Conservation (phyloP, 2,888 invertebrate genomes). For the Polylopha cassiicola region DNA sequence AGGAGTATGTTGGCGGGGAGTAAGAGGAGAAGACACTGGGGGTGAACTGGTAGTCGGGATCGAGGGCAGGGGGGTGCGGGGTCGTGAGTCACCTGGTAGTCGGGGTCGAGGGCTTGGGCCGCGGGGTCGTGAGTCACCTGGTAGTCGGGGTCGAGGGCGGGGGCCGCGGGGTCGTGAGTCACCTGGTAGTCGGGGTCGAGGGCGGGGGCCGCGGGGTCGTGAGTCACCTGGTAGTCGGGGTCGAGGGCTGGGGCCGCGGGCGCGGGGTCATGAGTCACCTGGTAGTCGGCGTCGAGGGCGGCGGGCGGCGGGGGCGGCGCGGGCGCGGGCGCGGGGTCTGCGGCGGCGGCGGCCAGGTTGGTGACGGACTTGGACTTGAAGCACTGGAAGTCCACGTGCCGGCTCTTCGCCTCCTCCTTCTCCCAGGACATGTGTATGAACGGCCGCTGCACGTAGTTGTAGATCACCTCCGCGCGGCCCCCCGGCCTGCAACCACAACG, state of each 20-base stretch:
- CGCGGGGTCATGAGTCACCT: constrained; percentile 34
- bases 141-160: too few species aligned
- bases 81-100: too few species aligned
- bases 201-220: too few species aligned
- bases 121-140: too few species aligned
- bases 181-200: too few species aligned
- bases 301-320: constrained; percentile 28
- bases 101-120: too few species aligned
- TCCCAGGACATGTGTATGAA: constrained; percentile 99
- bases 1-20: too few species aligned
- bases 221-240: constrained; percentile 24
- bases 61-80: too few species aligned
- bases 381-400: constrained; percentile 99
- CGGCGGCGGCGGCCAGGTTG: constrained; percentile 96
- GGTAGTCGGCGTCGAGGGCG: constrained; percentile 27
- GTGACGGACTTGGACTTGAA: constrained; percentile 98
- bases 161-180: too few species aligned
- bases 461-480: constrained; percentile 96
- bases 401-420: constrained; percentile 98
- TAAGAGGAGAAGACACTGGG: too few species aligned
- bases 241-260: constrained; percentile 40
- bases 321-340: constrained; percentile 80
- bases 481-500: too few species aligned
- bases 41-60: too few species aligned
- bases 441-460: constrained; percentile 99